These are phyloP conservation scores for Atta texana DNA, from an alignment of 1,140 invertebrate species.

Conservation along the genomic window DNA sequence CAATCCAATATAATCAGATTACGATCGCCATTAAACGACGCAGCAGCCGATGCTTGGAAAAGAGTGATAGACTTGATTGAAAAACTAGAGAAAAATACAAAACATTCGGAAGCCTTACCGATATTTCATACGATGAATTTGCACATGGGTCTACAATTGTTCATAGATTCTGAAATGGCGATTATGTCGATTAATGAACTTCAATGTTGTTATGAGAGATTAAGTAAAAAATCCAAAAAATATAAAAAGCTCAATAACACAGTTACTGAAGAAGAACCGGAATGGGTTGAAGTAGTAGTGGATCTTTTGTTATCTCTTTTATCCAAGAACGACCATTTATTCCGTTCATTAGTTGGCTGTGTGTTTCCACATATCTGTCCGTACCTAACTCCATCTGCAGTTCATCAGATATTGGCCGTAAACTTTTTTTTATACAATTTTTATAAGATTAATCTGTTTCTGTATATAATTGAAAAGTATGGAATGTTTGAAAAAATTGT, in stretches of 20 bases:
- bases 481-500: background rate
- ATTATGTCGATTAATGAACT: conserved; percentile 89
- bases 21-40: conserved; percentile 85
- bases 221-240: conserved; percentile 84
- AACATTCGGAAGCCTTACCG: conserved; percentile 77
- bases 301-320: conserved; percentile 92
- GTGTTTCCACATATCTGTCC: conserved; percentile 91
- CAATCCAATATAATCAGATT: conserved; percentile 84
- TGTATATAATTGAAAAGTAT: background rate
- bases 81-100: conserved; percentile 83
- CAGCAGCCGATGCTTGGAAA: conserved; percentile 88
- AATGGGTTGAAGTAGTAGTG: conserved; percentile 93
- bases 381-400: conserved; percentile 88
- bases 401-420: conserved; percentile 91
- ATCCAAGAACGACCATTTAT: conserved; percentile 89
- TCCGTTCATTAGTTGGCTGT: conserved; percentile 89
- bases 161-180: conserved; percentile 90
- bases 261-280: conserved; percentile 87
- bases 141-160: conserved; percentile 91
- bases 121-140: conserved; percentile 90
- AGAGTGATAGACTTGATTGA: conserved; percentile 87
- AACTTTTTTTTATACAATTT: conserved; percentile 58
- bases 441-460: background rate
- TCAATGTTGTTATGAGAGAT: conserved; percentile 89
- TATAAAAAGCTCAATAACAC: conserved; percentile 75